A percentile compares a stretch with the other conserved stretches of the same genome.
Conservation (phyloP, 2,888 invertebrate species). For the Hylaea fasciaria region DNA sequence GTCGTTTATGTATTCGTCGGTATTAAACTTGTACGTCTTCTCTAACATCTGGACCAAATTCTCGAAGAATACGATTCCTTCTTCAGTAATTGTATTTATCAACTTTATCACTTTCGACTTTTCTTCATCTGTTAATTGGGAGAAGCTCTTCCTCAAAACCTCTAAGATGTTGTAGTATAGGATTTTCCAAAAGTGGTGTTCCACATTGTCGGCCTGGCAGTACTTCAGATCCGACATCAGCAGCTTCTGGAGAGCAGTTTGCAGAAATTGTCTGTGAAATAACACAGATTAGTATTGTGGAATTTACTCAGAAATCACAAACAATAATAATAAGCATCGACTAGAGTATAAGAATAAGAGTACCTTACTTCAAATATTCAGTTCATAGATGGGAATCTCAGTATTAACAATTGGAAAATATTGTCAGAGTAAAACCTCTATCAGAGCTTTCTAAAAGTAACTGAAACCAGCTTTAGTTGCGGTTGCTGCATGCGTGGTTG, state of each 20-base stretch:
- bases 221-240: conserved; percentile 93
- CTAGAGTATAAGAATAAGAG: too few relatives aligned
- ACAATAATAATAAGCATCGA: too few relatives aligned
- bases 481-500: too few relatives aligned
- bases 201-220: conserved; percentile 93
- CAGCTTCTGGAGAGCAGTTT: conserved; percentile 87
- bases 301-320: too few relatives aligned
- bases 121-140: conserved; percentile 85
- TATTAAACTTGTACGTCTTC: conserved; percentile 89
- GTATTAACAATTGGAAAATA: too few relatives aligned
- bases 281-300: neutral
- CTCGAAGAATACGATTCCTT: conserved; percentile 92
- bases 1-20: conserved; percentile 86
- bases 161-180: conserved; percentile 95
- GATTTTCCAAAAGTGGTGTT: conserved; percentile 96
- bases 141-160: conserved; percentile 88
- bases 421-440: too few relatives aligned
- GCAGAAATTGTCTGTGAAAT: conserved; percentile 83
- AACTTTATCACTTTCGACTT: conserved; percentile 87
- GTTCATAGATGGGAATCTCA: too few relatives aligned
- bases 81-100: conserved; percentile 89
- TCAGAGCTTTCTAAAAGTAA: too few relatives aligned
- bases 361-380: too few relatives aligned
- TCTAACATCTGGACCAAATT: conserved; percentile 89
- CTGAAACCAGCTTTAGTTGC: too few relatives aligned